Conservation (phyloP, 1,140 invertebrate species). For the Hydropsyche tenuis region DNA sequence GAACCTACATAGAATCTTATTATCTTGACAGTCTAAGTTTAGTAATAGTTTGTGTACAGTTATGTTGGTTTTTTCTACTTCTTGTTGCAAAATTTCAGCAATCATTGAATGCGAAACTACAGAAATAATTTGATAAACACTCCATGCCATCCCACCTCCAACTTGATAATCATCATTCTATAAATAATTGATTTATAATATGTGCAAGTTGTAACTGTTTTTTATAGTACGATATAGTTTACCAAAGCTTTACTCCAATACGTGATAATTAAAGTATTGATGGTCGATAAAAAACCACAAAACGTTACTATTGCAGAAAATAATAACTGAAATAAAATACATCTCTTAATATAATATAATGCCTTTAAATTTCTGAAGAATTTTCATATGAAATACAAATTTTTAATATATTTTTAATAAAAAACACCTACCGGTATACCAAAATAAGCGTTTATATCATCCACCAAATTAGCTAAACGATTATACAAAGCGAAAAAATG, state of each 20-base stretch:
- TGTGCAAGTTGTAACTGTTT: not conserved
- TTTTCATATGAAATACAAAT: not conserved
- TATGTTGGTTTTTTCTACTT: too few species aligned
- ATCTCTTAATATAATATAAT: too few species aligned
- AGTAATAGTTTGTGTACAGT: not conserved
- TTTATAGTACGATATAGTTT: not conserved
- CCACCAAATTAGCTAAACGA: not conserved
- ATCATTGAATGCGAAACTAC: not conserved
- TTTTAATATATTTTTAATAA: not conserved
- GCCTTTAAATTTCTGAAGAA: not conserved
- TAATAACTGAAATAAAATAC: not conserved
- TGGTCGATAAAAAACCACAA: not conserved
- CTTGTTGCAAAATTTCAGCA: not conserved
- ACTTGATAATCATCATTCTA: not conserved
- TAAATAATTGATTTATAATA: not conserved
- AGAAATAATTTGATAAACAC: not conserved
- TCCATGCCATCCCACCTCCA: not conserved
- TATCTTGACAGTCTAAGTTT: not conserved
- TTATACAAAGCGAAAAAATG: not conserved
- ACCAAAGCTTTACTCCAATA: not conserved
- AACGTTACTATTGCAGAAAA: conserved; percentile 1
- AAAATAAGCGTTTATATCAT: not conserved
- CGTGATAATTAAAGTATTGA: not conserved
- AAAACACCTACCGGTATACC: not conserved
- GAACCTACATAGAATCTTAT: too few species aligned